Evolutionary conservation across 2,888 invertebrate species (phyloP).

Genomic region (Dioctria rufipes): DNA sequence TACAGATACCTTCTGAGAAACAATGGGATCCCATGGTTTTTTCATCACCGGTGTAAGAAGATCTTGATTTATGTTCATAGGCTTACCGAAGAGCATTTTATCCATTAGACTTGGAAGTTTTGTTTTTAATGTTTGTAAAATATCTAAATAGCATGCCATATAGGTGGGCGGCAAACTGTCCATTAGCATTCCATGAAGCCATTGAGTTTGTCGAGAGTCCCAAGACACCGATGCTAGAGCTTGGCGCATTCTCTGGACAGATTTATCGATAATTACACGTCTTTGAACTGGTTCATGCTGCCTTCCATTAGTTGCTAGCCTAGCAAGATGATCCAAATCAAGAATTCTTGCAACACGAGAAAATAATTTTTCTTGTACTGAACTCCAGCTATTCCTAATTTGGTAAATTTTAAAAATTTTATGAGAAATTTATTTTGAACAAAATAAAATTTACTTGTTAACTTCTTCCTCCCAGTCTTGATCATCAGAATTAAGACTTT

Average conservation of each 20-base stretch:
- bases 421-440: background rate
- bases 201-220: constrained; percentile 81
- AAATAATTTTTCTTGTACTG: constrained; percentile 78
- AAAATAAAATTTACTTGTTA: constrained; percentile 72
- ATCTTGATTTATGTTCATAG: constrained; percentile 75
- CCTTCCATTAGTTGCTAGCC: constrained; percentile 76
- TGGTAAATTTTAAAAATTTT: constrained; percentile 5
- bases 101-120: constrained; percentile 83
- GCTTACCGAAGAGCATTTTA: constrained; percentile 78
- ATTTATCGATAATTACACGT: constrained; percentile 80
- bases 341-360: constrained; percentile 78
- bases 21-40: constrained; percentile 82
- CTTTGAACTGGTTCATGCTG: constrained; percentile 80
- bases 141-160: constrained; percentile 82
- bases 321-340: constrained; percentile 77
- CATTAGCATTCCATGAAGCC: constrained; percentile 82
- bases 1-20: constrained; percentile 75
- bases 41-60: constrained; percentile 76
- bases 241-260: constrained; percentile 78
- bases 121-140: constrained; percentile 80
- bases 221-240: constrained; percentile 81
- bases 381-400: constrained; percentile 75
- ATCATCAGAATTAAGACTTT: constrained; percentile 73
- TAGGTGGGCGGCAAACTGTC: constrained; percentile 79
- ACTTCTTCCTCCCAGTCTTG: constrained; percentile 81